Evolutionary conservation across 2,888 invertebrate genomes (phyloP), one percentile per base, ranked within the genome.

Genomic region (Eristalis pertinax): DNA sequence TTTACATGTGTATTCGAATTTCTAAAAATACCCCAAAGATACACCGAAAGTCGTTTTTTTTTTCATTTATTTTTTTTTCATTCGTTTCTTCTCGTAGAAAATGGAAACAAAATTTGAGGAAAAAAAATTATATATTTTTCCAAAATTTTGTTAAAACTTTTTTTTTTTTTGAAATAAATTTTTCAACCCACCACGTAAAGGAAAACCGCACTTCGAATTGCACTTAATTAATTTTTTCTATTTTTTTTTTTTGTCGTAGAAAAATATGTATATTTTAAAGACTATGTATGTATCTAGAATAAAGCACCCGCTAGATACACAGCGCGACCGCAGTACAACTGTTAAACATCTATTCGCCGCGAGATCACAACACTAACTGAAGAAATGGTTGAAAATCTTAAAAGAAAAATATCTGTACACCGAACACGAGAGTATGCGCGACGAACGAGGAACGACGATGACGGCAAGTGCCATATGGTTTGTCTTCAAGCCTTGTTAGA

Each of bases 291-390:
- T 83, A 86, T 78, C 67, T 68, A 72, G 69, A 83, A 74, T 26
- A 76, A 35, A 70, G 62, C 78, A 79, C 83, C 84, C 84, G 87
- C 70, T 76, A 84, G 79, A 84, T 87, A 76, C 60, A 84, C 60
- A 84, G 56, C 65, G 63, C 83, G 74, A 70, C 62, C 50, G 67
- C 84, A 83, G 60, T 38, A 24, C 50, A 69, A 56, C 22, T 13
- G 50, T n/a, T 24, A 60, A 77, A 64, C 79, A 90, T 89, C 90
- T 89, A 82, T 73, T 82, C 82, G 90, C 89, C 88, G 89, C 89
- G 90, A 90, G 89, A 88, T 89, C 90, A 90, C 90, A 90, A 89
- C 90, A 90, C 89, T 90, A 89, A 90, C 90, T 90, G 89, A 90
- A 89, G 50, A 67, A 80, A 73, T 41, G 62, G 78, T 60, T 63